Base-by-base conservation (phyloP, 1,140 invertebrate species). In the Lasioglossum baleicum region DNA sequence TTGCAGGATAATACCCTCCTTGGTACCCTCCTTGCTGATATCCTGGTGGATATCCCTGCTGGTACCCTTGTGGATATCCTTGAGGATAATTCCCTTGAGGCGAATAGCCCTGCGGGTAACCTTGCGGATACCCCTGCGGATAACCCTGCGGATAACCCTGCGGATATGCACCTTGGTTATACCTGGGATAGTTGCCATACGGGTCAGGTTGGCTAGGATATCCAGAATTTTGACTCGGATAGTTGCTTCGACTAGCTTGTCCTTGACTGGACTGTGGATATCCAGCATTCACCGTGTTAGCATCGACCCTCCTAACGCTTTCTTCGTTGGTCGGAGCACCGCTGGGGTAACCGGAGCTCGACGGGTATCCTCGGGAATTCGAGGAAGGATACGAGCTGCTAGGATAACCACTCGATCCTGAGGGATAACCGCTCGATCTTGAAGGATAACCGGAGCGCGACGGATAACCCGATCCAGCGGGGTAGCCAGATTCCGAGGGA, bases 211-310 rank as follows among this genome's bases (percentile, higher is more conserved):
- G 58, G 5, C n/a, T 0, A 60, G 90, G 88, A 72, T 89, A 88
- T 5, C 85, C 82, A n/a, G n/a, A n/a, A 65, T 74, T 15, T 20
- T 64, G 68, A 42, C 48, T 35, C 4, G 81, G 79, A 77, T 83
- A 83, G n/a, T n/a, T n/a, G n/a, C n/a, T n/a, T n/a, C n/a, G n/a
- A n/a, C n/a, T n/a, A n/a, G n/a, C n/a, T n/a, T n/a, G n/a, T 51
- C 20, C 63, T 2, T 79, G 65, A 58, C 53, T 48, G n/a, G 51
- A 40, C 48, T 70, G 65, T 11, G 87, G 82, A 76, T 83, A 81
- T 1, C 81, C 88, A 8, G 88, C 71, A 40, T 90, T 90, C 7
- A 88, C 84, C 2, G 71, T 48, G 44, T n/a, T 87, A 0, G 81
- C 70, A 48, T 66, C 70, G 0, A 78, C 63, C 31, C 83, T 80